A percentile compares a stretch with the other conserved stretches of the same genome.
Conservation (phyloP, 2,888 invertebrate genomes). For the Pachycephus smyrnensis region DNA sequence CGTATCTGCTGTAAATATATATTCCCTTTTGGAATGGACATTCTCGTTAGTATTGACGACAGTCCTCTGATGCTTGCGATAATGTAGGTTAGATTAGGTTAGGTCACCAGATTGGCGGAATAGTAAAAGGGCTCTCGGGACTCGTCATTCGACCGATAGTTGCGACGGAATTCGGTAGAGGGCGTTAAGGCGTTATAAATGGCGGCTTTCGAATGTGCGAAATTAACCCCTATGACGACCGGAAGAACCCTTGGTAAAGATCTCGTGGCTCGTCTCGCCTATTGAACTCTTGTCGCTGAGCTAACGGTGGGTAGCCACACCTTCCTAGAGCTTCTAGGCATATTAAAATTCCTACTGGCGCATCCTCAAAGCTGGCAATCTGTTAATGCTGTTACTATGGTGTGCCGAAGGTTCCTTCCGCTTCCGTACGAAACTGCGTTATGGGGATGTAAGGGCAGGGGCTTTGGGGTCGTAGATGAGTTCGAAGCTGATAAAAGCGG, state of each 20-base stretch:
- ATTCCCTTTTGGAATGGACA: not conserved
- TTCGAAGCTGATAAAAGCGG: not conserved
- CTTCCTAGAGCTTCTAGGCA: slow-evolving; percentile 56
- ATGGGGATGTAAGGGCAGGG: too few relatives aligned
- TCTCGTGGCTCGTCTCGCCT: not conserved
- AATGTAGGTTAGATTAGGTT: not conserved
- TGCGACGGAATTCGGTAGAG: not conserved
- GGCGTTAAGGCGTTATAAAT: not conserved
- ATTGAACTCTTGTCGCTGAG: not conserved
- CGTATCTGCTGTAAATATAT: not conserved
- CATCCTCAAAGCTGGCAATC: slow-evolving; percentile 38
- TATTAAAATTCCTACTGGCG: slow-evolving; percentile 52
- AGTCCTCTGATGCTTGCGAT: not conserved
- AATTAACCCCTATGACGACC: not conserved
- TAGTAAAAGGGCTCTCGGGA: not conserved
- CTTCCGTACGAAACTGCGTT: not conserved
- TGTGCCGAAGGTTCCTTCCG: slow-evolving; percentile 25
- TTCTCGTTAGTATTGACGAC: not conserved
- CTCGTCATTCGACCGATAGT: not conserved
- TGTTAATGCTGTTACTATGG: slow-evolving; percentile 52
- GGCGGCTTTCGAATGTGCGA: not conserved
- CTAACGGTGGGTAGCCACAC: slow-evolving; percentile 38
- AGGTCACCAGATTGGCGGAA: not conserved
- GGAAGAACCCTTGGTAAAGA: not conserved
- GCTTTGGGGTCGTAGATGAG: not conserved